Percentiles rank a stretch among this genome's conserved stretches.
These are phyloP conservation scores for Deroplatys truncata DNA, from an alignment of 2,888 invertebrate genomes.

Conservation along the genomic window DNA sequence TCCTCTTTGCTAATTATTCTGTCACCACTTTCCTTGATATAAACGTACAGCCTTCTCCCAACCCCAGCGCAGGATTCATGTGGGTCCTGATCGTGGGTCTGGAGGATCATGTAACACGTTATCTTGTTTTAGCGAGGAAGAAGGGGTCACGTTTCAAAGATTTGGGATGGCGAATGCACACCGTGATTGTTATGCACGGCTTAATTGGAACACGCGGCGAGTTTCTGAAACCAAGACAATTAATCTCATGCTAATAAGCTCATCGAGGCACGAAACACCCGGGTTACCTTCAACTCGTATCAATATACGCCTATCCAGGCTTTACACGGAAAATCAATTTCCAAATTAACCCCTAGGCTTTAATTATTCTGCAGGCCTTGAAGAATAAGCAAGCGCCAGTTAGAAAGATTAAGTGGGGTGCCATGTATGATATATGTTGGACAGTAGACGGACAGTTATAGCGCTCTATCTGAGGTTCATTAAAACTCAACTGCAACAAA, in stretches of 20 bases:
- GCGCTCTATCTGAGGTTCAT: not conserved
- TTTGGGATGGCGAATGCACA: not conserved
- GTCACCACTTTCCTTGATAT: not conserved
- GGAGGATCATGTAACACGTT: not conserved
- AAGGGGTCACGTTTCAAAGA: not conserved
- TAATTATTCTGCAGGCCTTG: not conserved
- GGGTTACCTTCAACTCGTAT: not conserved
- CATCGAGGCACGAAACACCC: not conserved
- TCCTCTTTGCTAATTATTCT: not conserved
- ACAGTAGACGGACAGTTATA: not conserved
- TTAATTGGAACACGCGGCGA: constrained; percentile 3
- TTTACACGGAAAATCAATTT: not conserved
- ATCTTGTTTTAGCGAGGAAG: not conserved
- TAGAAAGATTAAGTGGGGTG: not conserved
- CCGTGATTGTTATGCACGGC: not conserved
- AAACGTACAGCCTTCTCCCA: not conserved
- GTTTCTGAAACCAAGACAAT: constrained; percentile 11
- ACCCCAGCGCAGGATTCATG: not conserved
- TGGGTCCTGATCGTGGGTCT: not conserved
- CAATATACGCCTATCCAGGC: too few relatives aligned
- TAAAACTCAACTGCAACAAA: not conserved
- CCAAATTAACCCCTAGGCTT: not conserved
- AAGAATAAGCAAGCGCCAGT: not conserved
- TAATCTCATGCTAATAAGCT: constrained; percentile 7
- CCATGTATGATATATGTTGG: not conserved